These are phyloP conservation scores for Mizuhopecten yessoensis DNA, from an alignment of 1,140 invertebrate genomes.

Conservation along the genomic window DNA sequence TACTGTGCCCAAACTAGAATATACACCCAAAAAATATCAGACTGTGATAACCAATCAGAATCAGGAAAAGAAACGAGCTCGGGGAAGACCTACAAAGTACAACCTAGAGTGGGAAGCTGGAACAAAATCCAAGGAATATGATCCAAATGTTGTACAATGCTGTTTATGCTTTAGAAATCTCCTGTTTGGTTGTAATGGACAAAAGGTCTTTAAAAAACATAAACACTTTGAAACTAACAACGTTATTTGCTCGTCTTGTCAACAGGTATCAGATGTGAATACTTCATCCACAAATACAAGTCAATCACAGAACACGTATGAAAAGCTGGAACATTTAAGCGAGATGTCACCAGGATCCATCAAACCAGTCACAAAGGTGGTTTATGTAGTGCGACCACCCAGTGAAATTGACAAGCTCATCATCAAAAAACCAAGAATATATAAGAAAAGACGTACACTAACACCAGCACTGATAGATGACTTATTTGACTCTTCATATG, in stretches of 20 bases:
- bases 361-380: neutral
- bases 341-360: neutral
- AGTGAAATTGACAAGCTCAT: neutral
- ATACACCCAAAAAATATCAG: neutral
- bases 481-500: neutral
- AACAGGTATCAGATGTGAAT: neutral
- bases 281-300: neutral
- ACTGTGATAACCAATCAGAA: neutral
- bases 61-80: neutral
- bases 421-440: neutral
- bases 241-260: neutral
- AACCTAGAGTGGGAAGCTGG: neutral
- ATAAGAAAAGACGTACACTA: neutral
- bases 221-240: conserved; percentile 2
- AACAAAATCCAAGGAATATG: neutral
- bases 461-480: neutral
- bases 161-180: conserved; percentile 21
- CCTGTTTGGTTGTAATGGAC: neutral
- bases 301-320: neutral
- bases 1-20: neutral
- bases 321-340: neutral
- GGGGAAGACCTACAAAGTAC: neutral
- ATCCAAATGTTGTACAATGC: neutral
- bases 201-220: conserved; percentile 1
- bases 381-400: neutral